Percentiles rank a stretch among this genome's conserved stretches.
phyloP scores from a whole-genome alignment of 2,797 vertebrate genomes.

The Tachyglossus aculeatus region DNA sequence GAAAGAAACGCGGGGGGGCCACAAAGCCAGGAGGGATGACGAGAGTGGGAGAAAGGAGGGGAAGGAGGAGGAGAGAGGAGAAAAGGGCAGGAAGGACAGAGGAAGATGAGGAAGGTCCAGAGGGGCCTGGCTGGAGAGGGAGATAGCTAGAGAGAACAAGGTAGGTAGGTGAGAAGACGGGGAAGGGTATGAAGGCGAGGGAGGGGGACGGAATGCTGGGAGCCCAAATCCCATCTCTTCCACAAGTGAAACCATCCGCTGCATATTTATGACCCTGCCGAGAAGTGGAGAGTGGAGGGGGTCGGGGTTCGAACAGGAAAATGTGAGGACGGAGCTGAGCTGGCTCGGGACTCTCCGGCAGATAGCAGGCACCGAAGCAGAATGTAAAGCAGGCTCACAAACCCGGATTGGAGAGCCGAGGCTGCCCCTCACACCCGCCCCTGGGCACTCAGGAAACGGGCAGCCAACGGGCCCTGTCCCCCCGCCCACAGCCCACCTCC shows the following conservation, averaged over 20 bases:
- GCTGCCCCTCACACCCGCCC: too few species aligned
- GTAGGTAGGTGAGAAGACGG: background rate
- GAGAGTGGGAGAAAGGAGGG: background rate
- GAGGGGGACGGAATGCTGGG: background rate
- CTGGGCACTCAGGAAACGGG: too few species aligned
- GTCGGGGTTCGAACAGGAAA: conserved; percentile 52
- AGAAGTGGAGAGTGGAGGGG: conserved; percentile 42
- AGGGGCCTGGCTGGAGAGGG: too few species aligned
- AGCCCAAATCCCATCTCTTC: conserved; percentile 66
- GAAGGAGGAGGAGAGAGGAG: background rate
- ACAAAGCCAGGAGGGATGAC: background rate
- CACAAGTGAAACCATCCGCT: conserved; percentile 64
- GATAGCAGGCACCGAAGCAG: conserved; percentile 63
- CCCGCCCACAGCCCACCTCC: too few species aligned
- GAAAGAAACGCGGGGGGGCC: background rate
- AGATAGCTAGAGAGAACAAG: background rate
- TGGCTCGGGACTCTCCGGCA: conserved; percentile 65
- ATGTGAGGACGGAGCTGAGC: conserved; percentile 76
- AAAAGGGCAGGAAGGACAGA: background rate
- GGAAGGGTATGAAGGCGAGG: background rate
- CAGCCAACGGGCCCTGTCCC: too few species aligned
- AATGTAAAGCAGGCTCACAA: conserved; percentile 73
- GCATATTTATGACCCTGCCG: conserved; percentile 76
- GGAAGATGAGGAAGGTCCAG: too few species aligned
- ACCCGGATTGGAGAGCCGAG: conserved; percentile 35